Base-by-base conservation (phyloP, 2,797 vertebrate genomes). In the Peromyscus eremicus region DNA sequence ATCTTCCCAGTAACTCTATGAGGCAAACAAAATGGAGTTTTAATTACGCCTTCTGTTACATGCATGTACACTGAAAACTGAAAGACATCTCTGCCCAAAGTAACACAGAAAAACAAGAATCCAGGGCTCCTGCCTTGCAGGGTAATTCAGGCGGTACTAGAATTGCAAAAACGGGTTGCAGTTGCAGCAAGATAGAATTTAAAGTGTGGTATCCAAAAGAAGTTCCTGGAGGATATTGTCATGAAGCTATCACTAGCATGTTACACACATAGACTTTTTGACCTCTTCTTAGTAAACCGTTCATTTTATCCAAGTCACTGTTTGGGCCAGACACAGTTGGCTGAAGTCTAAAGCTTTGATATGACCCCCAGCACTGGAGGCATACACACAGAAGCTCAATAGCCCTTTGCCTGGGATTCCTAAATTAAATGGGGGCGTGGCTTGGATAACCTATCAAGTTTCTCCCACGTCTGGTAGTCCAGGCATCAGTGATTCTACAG, bases 41-140 rank as follows among this genome's bases (percentile, higher is more conserved):
- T 80, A 89, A 89, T 92, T 89, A 92, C 32, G 29, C 40, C 16
- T 34, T 37, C 11, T 52, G 3, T 77, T 91, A 75, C 21, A 94
- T 14, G 90, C 8, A n/a, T 46, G 49, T 95, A 93, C 23, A 80
- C 6, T 80, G 79, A 97, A 83, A 13, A 85, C 3, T 92, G 52
- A 97, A 94, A 94, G 2, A 94, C n/a, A 49, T 83, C 60, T 95
- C 77, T 92, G 9, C 60, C n/a, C 52, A 94, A 71, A 83, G 55
- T 91, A 94, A 7, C 66, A 96, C 40, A 85, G 46, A 14, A 82
- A 96, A 93, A 93, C 52, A 92, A 95, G 34, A 94, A 85, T 94
- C 62, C 70, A 96, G 94, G 77, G 25, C 14, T 93, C 52, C 64
- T 92, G 81, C 60, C 34, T 46, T 25, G n/a, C 27, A 2, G 10